Percentiles rank a stretch among this genome's conserved stretches.
Evolutionary conservation across 2,113 vertebrate genomes (phyloP).

Genomic region (Ceratotherium simum): DNA sequence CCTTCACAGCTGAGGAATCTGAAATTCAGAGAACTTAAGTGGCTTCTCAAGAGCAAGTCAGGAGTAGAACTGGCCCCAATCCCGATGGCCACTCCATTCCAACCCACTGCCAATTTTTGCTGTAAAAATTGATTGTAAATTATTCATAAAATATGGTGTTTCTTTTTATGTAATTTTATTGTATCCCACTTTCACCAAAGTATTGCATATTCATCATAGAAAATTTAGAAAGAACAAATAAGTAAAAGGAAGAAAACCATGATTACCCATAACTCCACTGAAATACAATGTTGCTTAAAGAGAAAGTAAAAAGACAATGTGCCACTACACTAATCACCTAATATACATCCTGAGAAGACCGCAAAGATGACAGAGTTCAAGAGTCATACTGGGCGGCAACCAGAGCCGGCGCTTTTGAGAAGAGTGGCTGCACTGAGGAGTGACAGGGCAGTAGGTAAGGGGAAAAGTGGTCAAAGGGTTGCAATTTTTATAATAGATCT

Average conservation of each 20-base stretch:
- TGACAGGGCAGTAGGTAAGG: neutral
- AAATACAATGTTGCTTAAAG: conserved; percentile 29
- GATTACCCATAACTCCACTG: conserved; percentile 24
- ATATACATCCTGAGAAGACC: neutral
- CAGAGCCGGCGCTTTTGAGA: neutral
- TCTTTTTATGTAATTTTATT: conserved; percentile 80
- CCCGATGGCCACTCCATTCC: conserved; percentile 68
- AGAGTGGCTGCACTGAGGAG: neutral
- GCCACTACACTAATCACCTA: neutral
- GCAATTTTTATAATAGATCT: neutral
- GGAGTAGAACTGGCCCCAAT: conserved; percentile 66
- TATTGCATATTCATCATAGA: conserved; percentile 81
- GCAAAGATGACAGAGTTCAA: neutral
- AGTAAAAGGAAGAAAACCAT: conserved; percentile 73
- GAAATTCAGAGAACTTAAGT: conserved; percentile 65
- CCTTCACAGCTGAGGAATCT: conserved; percentile 67
- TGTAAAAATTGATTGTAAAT: conserved; percentile 82
- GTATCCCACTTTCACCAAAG: conserved; percentile 77
- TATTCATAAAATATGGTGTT: conserved; percentile 84
- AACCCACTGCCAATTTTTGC: conserved; percentile 72
- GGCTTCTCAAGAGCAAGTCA: conserved; percentile 54
- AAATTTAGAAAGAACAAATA: conserved; percentile 77
- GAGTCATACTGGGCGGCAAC: neutral
- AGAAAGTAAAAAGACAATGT: neutral
- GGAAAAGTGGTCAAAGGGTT: neutral